Evolutionary conservation across 2,888 invertebrate genomes (phyloP).

Genomic region (Tupiocoris notatus): DNA sequence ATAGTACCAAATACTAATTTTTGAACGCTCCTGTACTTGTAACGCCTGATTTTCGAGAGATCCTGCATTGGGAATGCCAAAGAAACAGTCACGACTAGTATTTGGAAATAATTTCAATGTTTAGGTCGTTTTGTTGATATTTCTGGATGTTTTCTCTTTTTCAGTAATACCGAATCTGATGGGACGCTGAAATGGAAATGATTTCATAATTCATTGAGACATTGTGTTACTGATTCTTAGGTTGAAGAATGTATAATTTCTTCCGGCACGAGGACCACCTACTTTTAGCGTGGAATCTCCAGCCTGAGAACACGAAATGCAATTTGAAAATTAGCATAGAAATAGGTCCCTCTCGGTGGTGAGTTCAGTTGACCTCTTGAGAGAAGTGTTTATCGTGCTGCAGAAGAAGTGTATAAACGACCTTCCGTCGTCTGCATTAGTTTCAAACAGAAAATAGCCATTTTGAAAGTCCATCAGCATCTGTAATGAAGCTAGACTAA

Average conservation of each 20-base stretch:
- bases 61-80: too few relatives aligned
- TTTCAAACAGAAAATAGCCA: conserved; percentile 3
- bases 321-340: background rate
- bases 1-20: too few relatives aligned
- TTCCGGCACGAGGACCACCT: background rate
- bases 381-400: background rate
- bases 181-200: too few relatives aligned
- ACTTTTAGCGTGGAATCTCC: background rate
- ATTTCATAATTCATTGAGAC: too few relatives aligned
- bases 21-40: too few relatives aligned
- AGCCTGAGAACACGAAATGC: background rate
- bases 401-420: background rate
- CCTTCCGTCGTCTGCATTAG: background rate
- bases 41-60: too few relatives aligned
- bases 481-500: conserved; percentile 9
- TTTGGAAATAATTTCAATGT: too few relatives aligned
- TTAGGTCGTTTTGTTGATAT: too few relatives aligned
- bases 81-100: too few relatives aligned
- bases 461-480: conserved; percentile 36
- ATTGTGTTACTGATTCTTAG: too few relatives aligned
- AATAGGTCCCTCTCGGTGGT: background rate
- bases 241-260: background rate
- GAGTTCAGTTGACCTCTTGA: background rate
- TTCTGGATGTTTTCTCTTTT: too few relatives aligned
- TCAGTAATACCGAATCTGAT: too few relatives aligned